Evolutionary conservation across 2,797 vertebrate species (phyloP), one percentile per base, ranked within the genome.

Genomic region (Echeneis naucrates): DNA sequence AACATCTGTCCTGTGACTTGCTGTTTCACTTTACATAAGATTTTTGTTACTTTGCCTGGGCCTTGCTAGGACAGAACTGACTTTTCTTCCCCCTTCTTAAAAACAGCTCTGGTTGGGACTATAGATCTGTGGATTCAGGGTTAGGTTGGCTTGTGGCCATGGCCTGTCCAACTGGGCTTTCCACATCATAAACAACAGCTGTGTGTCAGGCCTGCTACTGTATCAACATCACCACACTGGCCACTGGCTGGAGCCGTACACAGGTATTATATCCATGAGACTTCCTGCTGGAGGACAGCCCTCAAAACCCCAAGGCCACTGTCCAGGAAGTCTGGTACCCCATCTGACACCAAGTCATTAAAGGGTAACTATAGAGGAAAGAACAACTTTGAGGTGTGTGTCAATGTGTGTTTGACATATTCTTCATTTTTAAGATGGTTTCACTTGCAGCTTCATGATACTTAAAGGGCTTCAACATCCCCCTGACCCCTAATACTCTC

Each of bases 151-250:
- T 89, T 94, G 93, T 89, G 92, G 93, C 89, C 57, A 78, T 82
- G 82, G 71, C 72, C 65, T 66, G 78, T 92, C 92, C 91, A 93
- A 87, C 89, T 92, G 91, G 89, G 84, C 88, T 81, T 80, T 91
- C 94, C 93, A 88, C 93, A 95, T 93, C 89, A 91, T 94, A 94
- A 94, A 94, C 93, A 91, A 92, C 90, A 88, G 85, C 90, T 71
- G 85, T 88, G 87, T 78, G 82, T 89, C 90, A 83, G 84, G 71
- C 83, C 80, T 59, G 85, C 80, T 83, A 84, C 83, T 88, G 87
- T 84, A 85, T 91, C 84, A 84, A 88, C 91, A 89, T 89, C 83
- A 88, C 89, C 87, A 82, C 90, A 89, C 68, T 77, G 86, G 90
- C 87, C 87, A 68, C 89, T 4, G 78, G 77, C 79, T 81, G 84